Conservation (phyloP, 2,797 vertebrate species). For the Crocodylus rhombifer region DNA sequence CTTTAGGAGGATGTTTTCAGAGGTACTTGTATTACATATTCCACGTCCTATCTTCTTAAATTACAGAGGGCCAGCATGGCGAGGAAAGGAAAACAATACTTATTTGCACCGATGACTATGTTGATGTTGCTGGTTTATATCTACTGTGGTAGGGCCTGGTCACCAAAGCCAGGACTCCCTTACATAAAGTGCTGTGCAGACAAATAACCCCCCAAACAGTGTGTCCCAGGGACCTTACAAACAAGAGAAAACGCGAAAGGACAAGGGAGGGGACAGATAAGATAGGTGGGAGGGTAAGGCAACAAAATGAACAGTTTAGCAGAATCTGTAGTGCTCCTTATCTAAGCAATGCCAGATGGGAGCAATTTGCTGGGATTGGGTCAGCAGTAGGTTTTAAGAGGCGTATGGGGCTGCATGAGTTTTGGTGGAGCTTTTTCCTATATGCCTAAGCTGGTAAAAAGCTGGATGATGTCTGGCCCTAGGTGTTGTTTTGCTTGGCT, state of each 20-base stretch:
- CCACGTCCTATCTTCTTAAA: not conserved
- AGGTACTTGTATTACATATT: not conserved
- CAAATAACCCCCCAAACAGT: not conserved
- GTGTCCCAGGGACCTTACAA: not conserved
- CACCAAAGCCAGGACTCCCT: not conserved
- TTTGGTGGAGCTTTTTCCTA: not conserved
- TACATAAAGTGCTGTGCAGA: not conserved
- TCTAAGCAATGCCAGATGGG: not conserved
- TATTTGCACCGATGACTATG: not conserved
- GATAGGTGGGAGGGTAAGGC: not conserved
- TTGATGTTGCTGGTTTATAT: not conserved
- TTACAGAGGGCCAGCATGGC: not conserved
- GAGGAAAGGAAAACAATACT: not conserved
- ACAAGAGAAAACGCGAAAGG: not conserved
- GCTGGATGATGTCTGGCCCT: not conserved
- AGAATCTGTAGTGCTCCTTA: not conserved
- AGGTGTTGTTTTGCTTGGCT: constrained; percentile 1
- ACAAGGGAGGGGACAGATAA: not conserved
- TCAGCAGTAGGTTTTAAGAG: not conserved
- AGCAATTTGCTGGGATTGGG: not conserved
- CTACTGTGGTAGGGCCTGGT: not conserved
- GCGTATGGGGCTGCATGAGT: not conserved
- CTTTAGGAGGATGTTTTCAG: accelerated
- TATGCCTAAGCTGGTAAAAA: not conserved
- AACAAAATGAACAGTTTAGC: not conserved